These are phyloP conservation scores for Coregonus sp. DNA, from an alignment of 2,797 vertebrate genomes.

Conservation along the genomic window DNA sequence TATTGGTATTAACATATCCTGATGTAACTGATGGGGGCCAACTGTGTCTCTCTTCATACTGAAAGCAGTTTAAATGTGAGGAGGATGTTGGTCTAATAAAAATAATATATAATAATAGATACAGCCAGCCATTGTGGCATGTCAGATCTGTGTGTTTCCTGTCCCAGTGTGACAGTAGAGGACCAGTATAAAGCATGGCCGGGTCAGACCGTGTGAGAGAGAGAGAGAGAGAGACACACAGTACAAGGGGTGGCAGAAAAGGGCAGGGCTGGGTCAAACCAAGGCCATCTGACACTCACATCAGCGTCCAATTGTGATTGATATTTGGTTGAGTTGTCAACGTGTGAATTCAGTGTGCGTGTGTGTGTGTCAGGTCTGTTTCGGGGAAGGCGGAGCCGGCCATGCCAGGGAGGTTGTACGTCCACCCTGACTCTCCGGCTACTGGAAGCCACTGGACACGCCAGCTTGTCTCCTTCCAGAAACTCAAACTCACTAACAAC, in stretches of 20 bases:
- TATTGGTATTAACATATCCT: not conserved
- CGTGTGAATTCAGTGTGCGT: not conserved
- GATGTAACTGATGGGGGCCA: not conserved
- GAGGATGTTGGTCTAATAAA: constrained; percentile 1
- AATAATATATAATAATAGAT: not conserved
- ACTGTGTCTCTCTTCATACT: not conserved
- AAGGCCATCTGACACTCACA: not conserved
- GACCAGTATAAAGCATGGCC: not conserved
- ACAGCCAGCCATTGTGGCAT: not conserved
- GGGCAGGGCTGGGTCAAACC: not conserved
- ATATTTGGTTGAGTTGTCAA: not conserved
- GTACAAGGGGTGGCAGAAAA: not conserved
- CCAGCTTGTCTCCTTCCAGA: constrained; percentile 96
- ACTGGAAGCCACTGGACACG: constrained; percentile 95
- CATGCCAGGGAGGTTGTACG: constrained; percentile 93
- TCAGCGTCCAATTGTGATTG: not conserved
- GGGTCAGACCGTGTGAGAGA: not conserved
- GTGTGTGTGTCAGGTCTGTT: constrained; percentile 79
- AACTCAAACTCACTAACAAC: constrained; percentile 98
- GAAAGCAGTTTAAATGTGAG: not conserved
- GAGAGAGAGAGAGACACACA: not conserved
- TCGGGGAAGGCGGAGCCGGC: constrained; percentile 95
- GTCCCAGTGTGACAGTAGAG: not conserved
- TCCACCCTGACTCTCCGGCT: constrained; percentile 94
- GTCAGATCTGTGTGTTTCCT: not conserved